Conservation (phyloP, 2,888 invertebrate genomes). For the Pheosia gnoma region DNA sequence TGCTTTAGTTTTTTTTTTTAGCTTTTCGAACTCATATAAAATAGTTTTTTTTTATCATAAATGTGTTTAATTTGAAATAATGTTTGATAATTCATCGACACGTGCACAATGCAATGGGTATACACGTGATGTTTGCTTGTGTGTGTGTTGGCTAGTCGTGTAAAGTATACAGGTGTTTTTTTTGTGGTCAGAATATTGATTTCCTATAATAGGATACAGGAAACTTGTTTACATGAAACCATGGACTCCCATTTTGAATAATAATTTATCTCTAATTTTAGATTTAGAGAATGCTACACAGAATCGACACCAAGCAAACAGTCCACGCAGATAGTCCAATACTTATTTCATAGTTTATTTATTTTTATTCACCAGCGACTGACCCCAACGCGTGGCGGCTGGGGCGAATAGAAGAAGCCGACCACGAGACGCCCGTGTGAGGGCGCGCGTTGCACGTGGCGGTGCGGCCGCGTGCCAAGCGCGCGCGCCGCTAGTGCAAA, state of each 20-base stretch:
- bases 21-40: constrained; percentile 1
- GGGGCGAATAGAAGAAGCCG: constrained; percentile 91
- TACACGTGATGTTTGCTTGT: constrained; percentile 49
- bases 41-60: constrained; percentile 22
- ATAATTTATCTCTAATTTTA: too few species aligned
- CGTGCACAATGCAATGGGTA: constrained; percentile 40
- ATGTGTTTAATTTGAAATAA: constrained; percentile 23
- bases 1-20: not conserved
- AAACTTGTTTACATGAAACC: too few species aligned
- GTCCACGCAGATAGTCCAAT: too few species aligned
- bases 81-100: constrained; percentile 39
- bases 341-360: too few species aligned
- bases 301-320: not conserved
- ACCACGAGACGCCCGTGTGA: constrained; percentile 92
- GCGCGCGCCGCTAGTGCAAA: constrained; percentile 26
- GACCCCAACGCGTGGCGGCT: constrained; percentile 92
- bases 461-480: constrained; percentile 58
- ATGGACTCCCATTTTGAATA: too few species aligned
- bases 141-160: constrained; percentile 54
- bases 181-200: too few species aligned
- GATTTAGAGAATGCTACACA: too few species aligned
- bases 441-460: constrained; percentile 70
- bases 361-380: constrained; percentile 74
- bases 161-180: constrained; percentile 11
- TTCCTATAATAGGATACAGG: too few species aligned